Percentiles rank a stretch among this genome's conserved stretches.
phyloP scores from a whole-genome alignment of 2,888 invertebrate species.

The Drosophila incognita region DNA sequence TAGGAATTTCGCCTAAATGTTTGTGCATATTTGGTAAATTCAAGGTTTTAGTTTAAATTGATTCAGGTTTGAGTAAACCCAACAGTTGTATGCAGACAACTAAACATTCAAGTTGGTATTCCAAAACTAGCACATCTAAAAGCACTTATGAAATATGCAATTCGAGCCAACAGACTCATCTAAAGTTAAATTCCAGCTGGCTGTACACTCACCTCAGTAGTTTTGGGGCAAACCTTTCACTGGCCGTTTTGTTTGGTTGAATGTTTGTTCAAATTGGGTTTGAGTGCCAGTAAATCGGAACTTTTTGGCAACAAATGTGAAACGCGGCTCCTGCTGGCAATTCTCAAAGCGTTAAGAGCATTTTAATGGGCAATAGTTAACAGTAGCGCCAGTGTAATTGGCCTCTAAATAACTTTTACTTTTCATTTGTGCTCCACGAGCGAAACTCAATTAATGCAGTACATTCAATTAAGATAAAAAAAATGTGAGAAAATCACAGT shows the following conservation, averaged over 20 bases:
- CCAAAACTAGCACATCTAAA: constrained; percentile 8
- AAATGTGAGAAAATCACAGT: constrained; percentile 9
- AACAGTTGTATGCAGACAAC: background rate
- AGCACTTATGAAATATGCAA: background rate
- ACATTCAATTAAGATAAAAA: constrained; percentile 29
- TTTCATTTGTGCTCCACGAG: constrained; percentile 47
- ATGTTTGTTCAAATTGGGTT: constrained; percentile 36
- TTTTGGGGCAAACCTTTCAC: constrained; percentile 11
- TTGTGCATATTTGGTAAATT: background rate
- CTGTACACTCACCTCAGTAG: too few relatives aligned
- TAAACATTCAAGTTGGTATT: constrained; percentile 1
- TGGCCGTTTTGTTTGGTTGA: constrained; percentile 11
- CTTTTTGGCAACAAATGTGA: constrained; percentile 32
- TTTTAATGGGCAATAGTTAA: constrained; percentile 51
- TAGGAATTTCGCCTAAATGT: background rate
- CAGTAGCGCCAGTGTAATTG: constrained; percentile 63
- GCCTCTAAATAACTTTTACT: constrained; percentile 72
- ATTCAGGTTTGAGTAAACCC: background rate
- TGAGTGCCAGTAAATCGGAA: constrained; percentile 40
- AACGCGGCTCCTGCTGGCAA: constrained; percentile 20
- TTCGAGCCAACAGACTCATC: background rate
- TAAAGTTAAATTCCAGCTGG: background rate
- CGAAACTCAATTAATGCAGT: constrained; percentile 49
- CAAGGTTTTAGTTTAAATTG: background rate
- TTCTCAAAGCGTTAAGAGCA: constrained; percentile 41